Percentiles rank a stretch among this genome's conserved stretches.
Evolutionary conservation across 2,888 invertebrate species (phyloP).

Genomic region (Eristalis pertinax): DNA sequence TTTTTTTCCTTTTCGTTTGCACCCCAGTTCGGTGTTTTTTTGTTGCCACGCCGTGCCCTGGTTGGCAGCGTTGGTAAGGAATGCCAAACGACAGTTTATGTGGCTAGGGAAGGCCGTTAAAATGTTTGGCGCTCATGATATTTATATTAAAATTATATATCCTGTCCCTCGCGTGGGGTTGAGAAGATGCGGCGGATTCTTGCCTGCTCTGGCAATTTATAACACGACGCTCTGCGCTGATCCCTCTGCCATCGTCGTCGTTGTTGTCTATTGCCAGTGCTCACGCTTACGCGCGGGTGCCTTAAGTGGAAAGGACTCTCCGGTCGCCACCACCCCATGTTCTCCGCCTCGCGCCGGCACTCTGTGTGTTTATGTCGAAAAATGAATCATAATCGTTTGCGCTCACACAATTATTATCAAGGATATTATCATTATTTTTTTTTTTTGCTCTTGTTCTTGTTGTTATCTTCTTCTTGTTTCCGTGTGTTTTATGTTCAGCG

Average conservation of each 20-base stretch:
- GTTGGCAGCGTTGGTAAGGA: constrained; percentile 5
- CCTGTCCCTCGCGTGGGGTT: background rate
- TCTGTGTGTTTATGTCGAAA: constrained; percentile 46
- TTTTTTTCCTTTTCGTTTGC: no score
- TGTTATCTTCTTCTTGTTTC: background rate
- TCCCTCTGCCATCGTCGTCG: background rate
- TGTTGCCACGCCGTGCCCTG: background rate
- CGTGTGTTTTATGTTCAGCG: background rate
- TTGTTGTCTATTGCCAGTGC: constrained; percentile 2
- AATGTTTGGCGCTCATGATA: constrained; percentile 69
- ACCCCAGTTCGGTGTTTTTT: background rate
- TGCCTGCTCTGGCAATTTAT: constrained; percentile 50
- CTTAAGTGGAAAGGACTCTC: constrained; percentile 27
- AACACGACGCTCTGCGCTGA: background rate
- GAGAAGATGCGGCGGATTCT: constrained; percentile 17
- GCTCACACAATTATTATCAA: constrained; percentile 59
- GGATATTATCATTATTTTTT: constrained; percentile 36
- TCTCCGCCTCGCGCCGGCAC: background rate
- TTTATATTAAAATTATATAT: constrained; percentile 71
- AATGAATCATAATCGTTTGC: constrained; percentile 62
- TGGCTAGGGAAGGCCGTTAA: constrained; percentile 54
- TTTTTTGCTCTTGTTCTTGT: no score
- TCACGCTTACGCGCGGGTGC: constrained; percentile 23
- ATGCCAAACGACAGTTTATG: constrained; percentile 68
- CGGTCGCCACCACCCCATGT: background rate